A percentile compares a stretch with the other conserved stretches of the same genome.
Evolutionary conservation across 2,113 vertebrate genomes (phyloP).

Genomic region (Otis tarda): DNA sequence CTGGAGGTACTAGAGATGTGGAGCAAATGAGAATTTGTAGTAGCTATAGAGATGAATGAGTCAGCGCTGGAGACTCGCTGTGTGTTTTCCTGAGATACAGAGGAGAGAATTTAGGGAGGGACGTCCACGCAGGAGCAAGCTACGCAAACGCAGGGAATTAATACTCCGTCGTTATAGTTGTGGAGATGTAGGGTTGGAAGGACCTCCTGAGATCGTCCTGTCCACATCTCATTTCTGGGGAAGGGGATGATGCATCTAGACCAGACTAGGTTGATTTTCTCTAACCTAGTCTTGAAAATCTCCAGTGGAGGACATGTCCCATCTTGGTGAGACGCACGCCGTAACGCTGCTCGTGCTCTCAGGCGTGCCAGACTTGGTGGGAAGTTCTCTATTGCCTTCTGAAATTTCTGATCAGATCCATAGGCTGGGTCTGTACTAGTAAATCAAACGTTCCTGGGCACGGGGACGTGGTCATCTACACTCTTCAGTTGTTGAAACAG

Average conservation of each 20-base stretch:
- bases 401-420: not conserved
- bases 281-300: not conserved
- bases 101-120: not conserved
- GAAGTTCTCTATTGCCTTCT: not conserved
- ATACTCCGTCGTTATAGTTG: not conserved
- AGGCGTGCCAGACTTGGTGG: not conserved
- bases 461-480: not conserved
- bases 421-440: not conserved
- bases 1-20: constrained; percentile 20
- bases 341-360: not conserved
- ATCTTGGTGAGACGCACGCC: not conserved
- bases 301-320: not conserved
- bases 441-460: not conserved
- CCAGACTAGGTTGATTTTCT: not conserved
- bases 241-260: not conserved
- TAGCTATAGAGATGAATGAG: constrained; percentile 48
- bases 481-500: not conserved
- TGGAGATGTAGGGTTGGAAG: not conserved
- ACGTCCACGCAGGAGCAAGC: not conserved
- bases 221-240: not conserved
- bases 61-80: constrained; percentile 9
- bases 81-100: not conserved
- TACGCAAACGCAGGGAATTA: not conserved
- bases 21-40: constrained; percentile 14
- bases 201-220: not conserved